Percentiles rank a stretch among this genome's conserved stretches.
These are phyloP conservation scores for Lepidocyrtinus sp. DNA, from an alignment of 2,888 invertebrate species.

Conservation along the genomic window DNA sequence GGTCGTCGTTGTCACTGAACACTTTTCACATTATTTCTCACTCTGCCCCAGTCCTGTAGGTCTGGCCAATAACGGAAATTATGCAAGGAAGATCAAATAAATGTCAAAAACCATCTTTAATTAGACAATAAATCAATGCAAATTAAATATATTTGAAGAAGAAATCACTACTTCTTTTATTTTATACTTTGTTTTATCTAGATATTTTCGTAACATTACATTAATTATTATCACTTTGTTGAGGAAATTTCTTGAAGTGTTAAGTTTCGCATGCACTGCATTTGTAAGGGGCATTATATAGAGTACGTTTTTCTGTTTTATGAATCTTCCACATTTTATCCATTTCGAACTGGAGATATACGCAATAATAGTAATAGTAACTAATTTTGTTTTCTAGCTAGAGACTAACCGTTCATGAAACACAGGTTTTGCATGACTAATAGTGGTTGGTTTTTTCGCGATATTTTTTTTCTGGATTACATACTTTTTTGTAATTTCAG, in stretches of 20 bases:
- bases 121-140: neutral
- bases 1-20: too few relatives aligned
- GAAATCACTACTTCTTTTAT: neutral
- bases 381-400: slow-evolving; percentile 44
- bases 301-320: neutral
- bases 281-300: neutral
- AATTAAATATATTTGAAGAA: neutral
- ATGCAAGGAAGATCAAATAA: neutral
- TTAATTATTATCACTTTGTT: neutral
- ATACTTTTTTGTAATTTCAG: slow-evolving; percentile 30
- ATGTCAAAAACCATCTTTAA: neutral
- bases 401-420: slow-evolving; percentile 51
- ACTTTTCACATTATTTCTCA: too few relatives aligned
- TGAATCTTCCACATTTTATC: neutral
- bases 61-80: neutral
- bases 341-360: neutral
- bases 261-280: too few relatives aligned
- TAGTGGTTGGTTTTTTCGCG: slow-evolving; percentile 10
- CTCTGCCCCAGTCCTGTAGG: too few relatives aligned
- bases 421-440: slow-evolving; percentile 50
- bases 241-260: neutral
- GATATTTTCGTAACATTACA: neutral
- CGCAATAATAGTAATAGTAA: neutral
- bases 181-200: neutral
- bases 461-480: slow-evolving; percentile 2